Conservation (phyloP, 2,113 vertebrate species). For the Collichthys lucidus region DNA sequence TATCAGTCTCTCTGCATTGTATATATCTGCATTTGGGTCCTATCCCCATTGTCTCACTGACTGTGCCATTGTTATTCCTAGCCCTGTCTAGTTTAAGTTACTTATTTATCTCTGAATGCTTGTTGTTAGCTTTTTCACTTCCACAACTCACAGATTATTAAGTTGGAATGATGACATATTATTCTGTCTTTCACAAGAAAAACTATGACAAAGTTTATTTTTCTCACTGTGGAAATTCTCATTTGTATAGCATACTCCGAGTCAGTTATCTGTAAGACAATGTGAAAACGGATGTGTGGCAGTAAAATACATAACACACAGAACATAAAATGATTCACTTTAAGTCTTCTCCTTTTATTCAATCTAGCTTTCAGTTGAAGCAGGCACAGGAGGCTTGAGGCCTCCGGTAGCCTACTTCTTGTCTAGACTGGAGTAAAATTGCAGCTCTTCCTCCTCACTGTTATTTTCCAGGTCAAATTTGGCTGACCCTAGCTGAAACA, state of each 20-base stretch:
- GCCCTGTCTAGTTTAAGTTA: no score
- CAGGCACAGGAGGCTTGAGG: background rate
- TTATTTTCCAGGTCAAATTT: slow-evolving; percentile 32
- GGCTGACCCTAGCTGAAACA: slow-evolving; percentile 18
- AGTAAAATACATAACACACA: background rate
- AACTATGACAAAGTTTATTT: background rate
- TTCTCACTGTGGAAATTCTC: background rate
- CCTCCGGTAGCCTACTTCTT: background rate
- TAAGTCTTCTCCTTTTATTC: background rate
- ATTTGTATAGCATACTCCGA: background rate
- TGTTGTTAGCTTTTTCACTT: no score
- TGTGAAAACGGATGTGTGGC: no score
- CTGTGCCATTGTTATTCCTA: no score
- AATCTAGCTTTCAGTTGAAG: background rate
- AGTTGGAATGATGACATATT: background rate
- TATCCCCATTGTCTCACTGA: no score
- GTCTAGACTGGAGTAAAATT: slow-evolving; percentile 10
- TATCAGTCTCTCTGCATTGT: no score
- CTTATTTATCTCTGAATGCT: no score
- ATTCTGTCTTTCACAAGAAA: background rate
- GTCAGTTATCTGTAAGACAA: background rate
- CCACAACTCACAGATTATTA: no score
- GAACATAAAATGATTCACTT: background rate
- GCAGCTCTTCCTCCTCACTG: background rate
- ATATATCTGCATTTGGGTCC: no score